These are phyloP conservation scores for Noturus placidus DNA, from an alignment of 2,113 vertebrate genomes.

Conservation along the genomic window DNA sequence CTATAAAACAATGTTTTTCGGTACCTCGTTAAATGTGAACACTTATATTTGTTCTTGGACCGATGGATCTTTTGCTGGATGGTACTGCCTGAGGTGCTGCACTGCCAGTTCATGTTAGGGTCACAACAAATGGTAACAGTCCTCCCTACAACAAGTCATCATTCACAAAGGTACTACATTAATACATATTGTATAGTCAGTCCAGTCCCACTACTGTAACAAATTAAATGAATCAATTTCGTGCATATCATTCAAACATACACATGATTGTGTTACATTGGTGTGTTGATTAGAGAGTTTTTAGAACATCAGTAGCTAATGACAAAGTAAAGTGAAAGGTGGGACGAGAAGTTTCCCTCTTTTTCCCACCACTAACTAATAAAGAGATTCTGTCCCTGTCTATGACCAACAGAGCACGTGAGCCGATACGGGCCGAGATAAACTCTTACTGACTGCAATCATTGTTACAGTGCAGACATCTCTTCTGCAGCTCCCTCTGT, in stretches of 20 bases:
- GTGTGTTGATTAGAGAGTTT: background rate
- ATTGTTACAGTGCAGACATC: constrained; percentile 46
- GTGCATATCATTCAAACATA: background rate
- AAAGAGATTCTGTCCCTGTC: constrained; percentile 34
- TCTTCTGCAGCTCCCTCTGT: constrained; percentile 30
- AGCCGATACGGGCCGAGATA: constrained; percentile 47
- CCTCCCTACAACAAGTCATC: background rate
- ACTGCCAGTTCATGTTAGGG: background rate
- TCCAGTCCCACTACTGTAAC: background rate
- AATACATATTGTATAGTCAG: background rate
- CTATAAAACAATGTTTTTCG: background rate
- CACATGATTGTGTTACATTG: background rate
- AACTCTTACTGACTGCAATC: constrained; percentile 45
- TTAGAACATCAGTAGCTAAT: background rate
- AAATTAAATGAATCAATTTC: background rate
- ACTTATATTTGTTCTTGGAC: background rate
- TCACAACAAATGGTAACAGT: background rate
- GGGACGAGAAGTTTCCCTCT: constrained; percentile 11
- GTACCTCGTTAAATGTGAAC: background rate
- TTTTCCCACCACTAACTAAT: constrained; percentile 37
- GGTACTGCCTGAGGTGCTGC: background rate
- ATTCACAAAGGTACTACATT: background rate
- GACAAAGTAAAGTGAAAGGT: background rate
- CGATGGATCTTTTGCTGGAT: background rate
- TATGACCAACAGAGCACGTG: constrained; percentile 45